Evolutionary conservation across 2,888 invertebrate species (phyloP).

Genomic region (Chaetogeoica ovagalla): DNA sequence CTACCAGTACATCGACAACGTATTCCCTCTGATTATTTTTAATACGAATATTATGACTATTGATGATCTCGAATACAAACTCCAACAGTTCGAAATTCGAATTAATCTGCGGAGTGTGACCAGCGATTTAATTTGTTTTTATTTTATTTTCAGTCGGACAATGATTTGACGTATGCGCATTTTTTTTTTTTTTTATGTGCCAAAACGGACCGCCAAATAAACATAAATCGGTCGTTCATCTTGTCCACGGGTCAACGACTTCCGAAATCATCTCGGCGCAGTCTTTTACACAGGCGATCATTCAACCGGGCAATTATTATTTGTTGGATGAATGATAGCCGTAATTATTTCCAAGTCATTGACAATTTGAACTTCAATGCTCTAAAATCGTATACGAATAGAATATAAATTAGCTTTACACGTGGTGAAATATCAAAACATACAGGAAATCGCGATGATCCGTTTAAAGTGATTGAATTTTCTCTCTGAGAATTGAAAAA

Average conservation of each 20-base stretch:
- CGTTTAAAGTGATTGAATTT: too few species aligned
- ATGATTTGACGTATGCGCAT: constrained; percentile 22
- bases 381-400: neutral
- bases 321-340: neutral
- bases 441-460: too few species aligned
- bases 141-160: neutral
- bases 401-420: neutral
- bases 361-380: neutral
- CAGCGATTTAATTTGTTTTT: too few species aligned
- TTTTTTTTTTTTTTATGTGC: constrained; percentile 10
- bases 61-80: constrained; percentile 1
- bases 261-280: neutral
- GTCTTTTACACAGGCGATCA: neutral
- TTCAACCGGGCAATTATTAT: constrained; percentile 1
- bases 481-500: too few species aligned
- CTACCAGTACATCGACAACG: too few species aligned
- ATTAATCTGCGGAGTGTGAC: too few species aligned
- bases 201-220: constrained; percentile 14
- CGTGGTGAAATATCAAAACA: neutral
- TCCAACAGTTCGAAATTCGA: neutral
- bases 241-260: constrained; percentile 24
- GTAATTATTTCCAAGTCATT: neutral
- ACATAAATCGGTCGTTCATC: constrained; percentile 21
- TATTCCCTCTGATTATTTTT: too few species aligned
- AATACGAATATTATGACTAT: neutral